Conservation (phyloP, 2,888 invertebrate genomes). For the Ectemnius continuus region DNA sequence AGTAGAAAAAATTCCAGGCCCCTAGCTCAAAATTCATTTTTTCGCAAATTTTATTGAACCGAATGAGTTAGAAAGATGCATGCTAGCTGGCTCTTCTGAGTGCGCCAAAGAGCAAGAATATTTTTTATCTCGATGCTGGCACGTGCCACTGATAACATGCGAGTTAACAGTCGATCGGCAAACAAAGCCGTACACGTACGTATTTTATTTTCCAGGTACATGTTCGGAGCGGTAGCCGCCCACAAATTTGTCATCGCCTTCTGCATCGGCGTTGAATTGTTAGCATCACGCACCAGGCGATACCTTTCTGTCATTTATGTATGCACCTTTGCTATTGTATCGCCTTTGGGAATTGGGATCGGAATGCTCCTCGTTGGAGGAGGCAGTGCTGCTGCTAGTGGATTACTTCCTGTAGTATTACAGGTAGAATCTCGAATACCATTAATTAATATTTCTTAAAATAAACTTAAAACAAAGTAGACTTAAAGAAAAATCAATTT, state of each 20-base stretch:
- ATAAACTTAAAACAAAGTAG: too few relatives aligned
- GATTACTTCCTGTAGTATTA: conserved; percentile 78
- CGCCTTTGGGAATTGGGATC: conserved; percentile 89
- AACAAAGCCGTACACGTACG: too few relatives aligned
- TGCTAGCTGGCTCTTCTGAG: background rate
- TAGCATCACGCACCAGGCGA: conserved; percentile 84
- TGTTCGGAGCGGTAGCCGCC: conserved; percentile 90
- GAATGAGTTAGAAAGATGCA: too few relatives aligned
- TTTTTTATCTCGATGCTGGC: background rate
- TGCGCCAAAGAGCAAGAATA: background rate
- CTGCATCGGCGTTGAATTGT: conserved; percentile 91
- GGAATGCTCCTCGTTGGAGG: conserved; percentile 84
- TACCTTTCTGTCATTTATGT: conserved; percentile 84
- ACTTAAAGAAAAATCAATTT: background rate
- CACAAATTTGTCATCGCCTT: conserved; percentile 93
- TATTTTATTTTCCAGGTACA: conserved; percentile 80
- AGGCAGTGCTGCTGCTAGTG: conserved; percentile 80
- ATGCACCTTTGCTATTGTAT: conserved; percentile 87
- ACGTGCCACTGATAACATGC: background rate
- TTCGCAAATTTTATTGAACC: too few relatives aligned
- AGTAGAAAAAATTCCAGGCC: too few relatives aligned
- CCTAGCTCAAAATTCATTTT: too few relatives aligned
- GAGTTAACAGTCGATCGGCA: too few relatives aligned
- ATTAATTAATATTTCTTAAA: too few relatives aligned
- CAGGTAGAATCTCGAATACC: conserved; percentile 61